Conservation (phyloP, 2,888 invertebrate species). For the Altica lythri region DNA sequence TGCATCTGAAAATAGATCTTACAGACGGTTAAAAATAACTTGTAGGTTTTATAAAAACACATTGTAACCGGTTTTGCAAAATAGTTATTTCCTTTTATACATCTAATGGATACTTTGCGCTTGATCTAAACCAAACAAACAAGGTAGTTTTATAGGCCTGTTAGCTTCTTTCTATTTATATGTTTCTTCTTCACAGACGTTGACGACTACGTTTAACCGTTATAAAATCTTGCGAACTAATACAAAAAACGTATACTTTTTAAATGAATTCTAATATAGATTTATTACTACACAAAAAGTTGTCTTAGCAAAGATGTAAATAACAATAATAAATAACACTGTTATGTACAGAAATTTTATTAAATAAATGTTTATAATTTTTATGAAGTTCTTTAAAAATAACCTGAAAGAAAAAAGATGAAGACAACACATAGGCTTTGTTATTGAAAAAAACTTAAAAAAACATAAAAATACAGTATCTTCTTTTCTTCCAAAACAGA, state of each 20-base stretch:
- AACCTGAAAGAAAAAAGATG: no score
- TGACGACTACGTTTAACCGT: slow-evolving; percentile 12
- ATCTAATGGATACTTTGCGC: slow-evolving; percentile 21
- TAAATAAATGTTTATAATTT: no score
- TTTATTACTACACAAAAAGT: no score
- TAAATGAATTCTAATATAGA: no score
- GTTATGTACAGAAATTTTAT: no score
- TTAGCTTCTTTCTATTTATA: slow-evolving; percentile 21
- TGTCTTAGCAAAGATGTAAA: no score
- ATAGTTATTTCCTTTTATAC: slow-evolving; percentile 23
- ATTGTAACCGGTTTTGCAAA: slow-evolving; percentile 20
- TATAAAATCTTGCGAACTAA: slow-evolving; percentile 5
- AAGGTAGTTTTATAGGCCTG: slow-evolving; percentile 21
- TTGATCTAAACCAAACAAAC: slow-evolving; percentile 20
- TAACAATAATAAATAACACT: no score
- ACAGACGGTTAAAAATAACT: slow-evolving; percentile 20
- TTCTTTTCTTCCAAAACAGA: no score
- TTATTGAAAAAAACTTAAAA: no score
- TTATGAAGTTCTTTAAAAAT: no score
- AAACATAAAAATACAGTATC: no score
- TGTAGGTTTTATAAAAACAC: slow-evolving; percentile 15
- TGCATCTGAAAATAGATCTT: slow-evolving; percentile 19
- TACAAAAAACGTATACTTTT: neutral
- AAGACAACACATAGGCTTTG: no score
- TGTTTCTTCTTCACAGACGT: slow-evolving; percentile 7